phyloP scores from a whole-genome alignment of 2,888 invertebrate genomes.

The Leucania comma region DNA sequence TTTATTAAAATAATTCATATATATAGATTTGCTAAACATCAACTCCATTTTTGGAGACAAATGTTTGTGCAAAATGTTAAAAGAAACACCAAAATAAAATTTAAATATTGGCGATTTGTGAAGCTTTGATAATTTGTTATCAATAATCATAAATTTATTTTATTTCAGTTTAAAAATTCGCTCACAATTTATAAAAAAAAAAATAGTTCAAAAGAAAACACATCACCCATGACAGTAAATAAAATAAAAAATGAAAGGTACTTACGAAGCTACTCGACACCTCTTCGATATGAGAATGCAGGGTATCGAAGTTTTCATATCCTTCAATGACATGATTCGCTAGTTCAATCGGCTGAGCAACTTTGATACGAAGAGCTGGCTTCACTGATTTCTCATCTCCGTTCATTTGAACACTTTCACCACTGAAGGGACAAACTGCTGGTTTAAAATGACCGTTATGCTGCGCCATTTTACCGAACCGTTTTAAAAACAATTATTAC shows the following conservation, averaged over 20 bases:
- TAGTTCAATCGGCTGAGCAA: conserved; percentile 82
- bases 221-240: background rate
- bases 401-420: conserved; percentile 75
- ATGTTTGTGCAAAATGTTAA: background rate
- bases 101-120: background rate
- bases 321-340: conserved; percentile 77
- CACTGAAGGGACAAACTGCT: conserved; percentile 78
- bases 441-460: conserved; percentile 74
- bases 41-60: background rate
- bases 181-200: background rate
- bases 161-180: background rate
- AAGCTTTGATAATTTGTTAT: background rate
- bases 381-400: conserved; percentile 74
- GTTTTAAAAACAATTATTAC: conserved; percentile 63
- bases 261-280: conserved; percentile 79
- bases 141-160: background rate
- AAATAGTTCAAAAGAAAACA: background rate
- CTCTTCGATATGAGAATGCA: conserved; percentile 80
- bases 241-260: conserved; percentile 44
- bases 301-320: conserved; percentile 78
- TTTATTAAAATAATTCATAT: background rate
- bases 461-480: conserved; percentile 72
- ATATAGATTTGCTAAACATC: background rate
- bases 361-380: conserved; percentile 80
- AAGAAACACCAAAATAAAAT: background rate